These are phyloP conservation scores for Merops nubicus DNA, from an alignment of 2,113 vertebrate species.

Conservation along the genomic window DNA sequence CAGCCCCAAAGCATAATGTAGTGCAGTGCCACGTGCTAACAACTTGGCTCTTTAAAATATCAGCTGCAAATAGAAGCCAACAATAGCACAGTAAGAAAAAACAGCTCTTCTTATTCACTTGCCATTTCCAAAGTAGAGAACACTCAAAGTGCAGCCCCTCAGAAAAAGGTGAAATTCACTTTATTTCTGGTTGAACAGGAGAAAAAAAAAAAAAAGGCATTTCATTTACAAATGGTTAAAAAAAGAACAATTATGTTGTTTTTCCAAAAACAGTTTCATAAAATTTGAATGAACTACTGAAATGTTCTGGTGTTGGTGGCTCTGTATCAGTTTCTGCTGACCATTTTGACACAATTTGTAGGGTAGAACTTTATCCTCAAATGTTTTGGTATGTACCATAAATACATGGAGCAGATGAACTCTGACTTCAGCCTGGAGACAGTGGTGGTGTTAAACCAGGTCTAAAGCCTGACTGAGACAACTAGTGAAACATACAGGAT, in stretches of 20 bases:
- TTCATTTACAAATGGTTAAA: background rate
- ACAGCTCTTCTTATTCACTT: background rate
- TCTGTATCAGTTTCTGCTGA: background rate
- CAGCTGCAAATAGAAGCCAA: background rate
- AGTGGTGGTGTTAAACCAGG: accelerated
- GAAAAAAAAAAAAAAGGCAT: background rate
- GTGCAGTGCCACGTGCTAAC: background rate
- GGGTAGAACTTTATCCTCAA: background rate
- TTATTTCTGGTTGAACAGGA: background rate
- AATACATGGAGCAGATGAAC: background rate
- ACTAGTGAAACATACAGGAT: background rate
- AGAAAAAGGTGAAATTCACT: background rate
- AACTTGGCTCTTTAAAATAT: background rate
- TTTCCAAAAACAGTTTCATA: background rate
- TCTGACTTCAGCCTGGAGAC: background rate
- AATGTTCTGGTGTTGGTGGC: background rate
- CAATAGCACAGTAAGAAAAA: background rate
- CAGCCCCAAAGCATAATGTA: background rate
- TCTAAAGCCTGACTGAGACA: background rate
- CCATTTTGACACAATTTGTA: background rate
- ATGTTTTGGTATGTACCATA: background rate
- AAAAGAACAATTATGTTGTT: background rate
- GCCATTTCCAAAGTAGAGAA: background rate
- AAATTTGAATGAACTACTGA: background rate
- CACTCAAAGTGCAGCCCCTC: background rate